Conservation (phyloP, 2,113 vertebrate species). For the Alexandromys fortis region DNA sequence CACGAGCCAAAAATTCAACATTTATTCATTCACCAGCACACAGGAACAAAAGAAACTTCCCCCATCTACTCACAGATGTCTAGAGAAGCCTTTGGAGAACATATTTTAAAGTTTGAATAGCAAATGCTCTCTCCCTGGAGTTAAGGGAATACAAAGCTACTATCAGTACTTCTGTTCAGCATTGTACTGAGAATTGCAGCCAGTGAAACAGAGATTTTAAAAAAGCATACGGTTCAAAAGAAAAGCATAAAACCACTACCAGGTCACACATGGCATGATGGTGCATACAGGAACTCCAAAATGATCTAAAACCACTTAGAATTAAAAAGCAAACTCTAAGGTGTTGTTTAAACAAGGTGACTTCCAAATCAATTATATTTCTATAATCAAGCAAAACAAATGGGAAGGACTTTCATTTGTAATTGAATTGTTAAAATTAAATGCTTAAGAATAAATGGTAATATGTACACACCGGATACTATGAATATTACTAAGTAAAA, state of each 20-base stretch:
- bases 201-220: background rate
- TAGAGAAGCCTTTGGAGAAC: background rate
- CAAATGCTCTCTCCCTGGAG: background rate
- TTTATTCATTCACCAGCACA: background rate
- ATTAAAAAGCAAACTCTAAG: background rate
- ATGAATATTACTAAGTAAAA: background rate
- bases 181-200: background rate
- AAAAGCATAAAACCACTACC: background rate
- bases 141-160: background rate
- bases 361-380: background rate
- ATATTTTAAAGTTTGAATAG: background rate
- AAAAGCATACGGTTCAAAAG: background rate
- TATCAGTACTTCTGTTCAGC: background rate
- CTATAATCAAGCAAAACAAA: background rate
- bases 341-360: background rate
- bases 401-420: background rate
- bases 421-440: background rate
- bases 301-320: background rate
- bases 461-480: background rate
- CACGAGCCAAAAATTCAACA: background rate
- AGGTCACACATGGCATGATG: background rate
- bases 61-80: background rate
- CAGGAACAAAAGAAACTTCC: background rate
- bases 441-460: background rate
- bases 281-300: background rate